Evolutionary conservation across 2,113 vertebrate species (phyloP).

Genomic region (Zosterops pallidus): DNA sequence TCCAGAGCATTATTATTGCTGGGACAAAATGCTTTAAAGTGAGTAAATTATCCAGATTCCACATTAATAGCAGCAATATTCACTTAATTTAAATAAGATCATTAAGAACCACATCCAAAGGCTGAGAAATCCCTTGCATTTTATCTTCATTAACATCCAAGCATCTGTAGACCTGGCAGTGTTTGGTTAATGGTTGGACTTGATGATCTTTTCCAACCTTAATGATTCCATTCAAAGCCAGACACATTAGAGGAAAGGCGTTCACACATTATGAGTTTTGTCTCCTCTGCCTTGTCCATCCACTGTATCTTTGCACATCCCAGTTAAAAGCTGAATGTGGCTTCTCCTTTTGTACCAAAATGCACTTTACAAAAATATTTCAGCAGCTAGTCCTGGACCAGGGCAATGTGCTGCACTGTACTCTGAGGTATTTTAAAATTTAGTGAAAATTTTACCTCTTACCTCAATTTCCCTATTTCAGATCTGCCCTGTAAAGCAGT

Average conservation of each 20-base stretch:
- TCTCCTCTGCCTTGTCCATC: not conserved
- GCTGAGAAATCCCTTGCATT: not conserved
- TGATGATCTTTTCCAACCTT: not conserved
- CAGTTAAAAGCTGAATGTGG: not conserved
- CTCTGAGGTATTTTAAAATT: not conserved
- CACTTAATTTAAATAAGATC: not conserved
- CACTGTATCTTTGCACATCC: rapidly evolving
- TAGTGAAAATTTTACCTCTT: not conserved
- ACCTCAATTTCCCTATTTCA: not conserved
- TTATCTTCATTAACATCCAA: not conserved
- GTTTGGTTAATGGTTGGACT: not conserved
- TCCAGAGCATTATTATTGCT: not conserved
- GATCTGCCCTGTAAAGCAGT: not conserved
- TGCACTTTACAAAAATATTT: not conserved
- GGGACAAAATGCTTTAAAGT: not conserved
- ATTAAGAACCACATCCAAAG: not conserved
- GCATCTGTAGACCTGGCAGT: not conserved
- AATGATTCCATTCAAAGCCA: not conserved
- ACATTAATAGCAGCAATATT: not conserved
- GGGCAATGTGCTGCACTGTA: not conserved
- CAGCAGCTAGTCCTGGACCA: not conserved
- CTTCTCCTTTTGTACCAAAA: not conserved
- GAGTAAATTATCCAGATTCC: not conserved
- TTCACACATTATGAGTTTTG: not conserved
- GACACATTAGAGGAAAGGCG: not conserved